Evolutionary conservation across 1,140 invertebrate species (phyloP).

Genomic region (Plutomurus gul): DNA sequence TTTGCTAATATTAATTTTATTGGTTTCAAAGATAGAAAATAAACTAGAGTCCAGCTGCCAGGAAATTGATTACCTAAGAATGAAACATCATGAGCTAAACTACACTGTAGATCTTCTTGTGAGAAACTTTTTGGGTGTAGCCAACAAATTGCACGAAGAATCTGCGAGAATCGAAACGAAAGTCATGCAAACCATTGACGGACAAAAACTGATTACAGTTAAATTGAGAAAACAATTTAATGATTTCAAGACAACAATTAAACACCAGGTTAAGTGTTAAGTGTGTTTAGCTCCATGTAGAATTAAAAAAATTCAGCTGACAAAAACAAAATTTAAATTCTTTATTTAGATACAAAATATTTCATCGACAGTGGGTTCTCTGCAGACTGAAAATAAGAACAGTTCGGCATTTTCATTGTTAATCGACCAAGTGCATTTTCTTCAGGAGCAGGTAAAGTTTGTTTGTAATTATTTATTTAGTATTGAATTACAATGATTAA

Average conservation of each 20-base stretch:
- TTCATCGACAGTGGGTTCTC: not conserved
- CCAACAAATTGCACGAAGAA: constrained; percentile 9
- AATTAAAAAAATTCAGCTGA: not conserved
- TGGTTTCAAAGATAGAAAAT: not conserved
- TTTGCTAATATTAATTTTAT: not conserved
- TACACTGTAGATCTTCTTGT: not conserved
- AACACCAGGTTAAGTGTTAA: constrained; percentile 21
- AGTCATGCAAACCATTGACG: not conserved
- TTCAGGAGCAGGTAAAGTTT: constrained; percentile 15
- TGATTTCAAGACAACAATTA: constrained; percentile 13
- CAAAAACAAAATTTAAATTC: not conserved
- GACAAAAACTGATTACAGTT: not conserved
- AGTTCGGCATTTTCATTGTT: not conserved
- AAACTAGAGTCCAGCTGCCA: not conserved
- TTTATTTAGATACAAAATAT: constrained; percentile 33
- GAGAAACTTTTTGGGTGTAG: not conserved
- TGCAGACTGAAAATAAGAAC: not conserved
- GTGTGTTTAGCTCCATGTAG: not conserved
- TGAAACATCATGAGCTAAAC: constrained; percentile 28
- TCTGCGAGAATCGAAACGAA: not conserved
- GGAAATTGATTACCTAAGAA: not conserved
- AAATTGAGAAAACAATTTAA: constrained; percentile 19
- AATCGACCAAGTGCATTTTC: not conserved
- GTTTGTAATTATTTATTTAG: not conserved
- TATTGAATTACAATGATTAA: too few species aligned